These are phyloP conservation scores for Rhabdomys dilectus DNA, from an alignment of 2,113 vertebrate genomes.

Conservation along the genomic window DNA sequence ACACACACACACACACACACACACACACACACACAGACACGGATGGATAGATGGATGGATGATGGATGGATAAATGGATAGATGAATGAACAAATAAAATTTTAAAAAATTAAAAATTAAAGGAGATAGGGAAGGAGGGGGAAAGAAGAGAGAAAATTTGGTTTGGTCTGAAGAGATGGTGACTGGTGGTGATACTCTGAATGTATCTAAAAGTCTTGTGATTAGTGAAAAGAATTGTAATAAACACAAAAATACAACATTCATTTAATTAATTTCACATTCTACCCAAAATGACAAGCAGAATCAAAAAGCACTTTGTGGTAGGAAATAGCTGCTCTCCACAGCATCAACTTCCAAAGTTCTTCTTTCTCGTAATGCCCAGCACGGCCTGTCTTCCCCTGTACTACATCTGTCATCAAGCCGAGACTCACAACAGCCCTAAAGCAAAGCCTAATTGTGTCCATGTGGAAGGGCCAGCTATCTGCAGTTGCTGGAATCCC, in stretches of 20 bases:
- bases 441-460: slow-evolving; percentile 55
- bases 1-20: background rate
- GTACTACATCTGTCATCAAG: background rate
- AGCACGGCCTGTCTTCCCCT: background rate
- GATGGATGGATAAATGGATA: no score
- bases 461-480: background rate
- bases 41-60: background rate
- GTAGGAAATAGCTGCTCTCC: background rate
- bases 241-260: slow-evolving; percentile 3
- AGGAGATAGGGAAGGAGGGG: background rate
- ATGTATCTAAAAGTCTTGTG: slow-evolving; percentile 35
- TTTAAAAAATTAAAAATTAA: background rate
- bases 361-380: background rate
- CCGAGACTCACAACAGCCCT: background rate
- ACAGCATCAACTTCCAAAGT: background rate
- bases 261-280: slow-evolving; percentile 6
- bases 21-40: background rate
- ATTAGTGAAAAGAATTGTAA: background rate
- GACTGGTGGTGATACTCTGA: background rate
- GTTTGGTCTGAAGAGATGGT: background rate
- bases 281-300: background rate
- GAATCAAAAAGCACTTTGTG: background rate
- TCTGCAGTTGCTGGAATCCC: slow-evolving; percentile 13
- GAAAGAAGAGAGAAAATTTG: background rate
- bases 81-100: background rate